Evolutionary conservation across 1,140 invertebrate species (phyloP), one percentile per base, ranked within the genome.

Genomic region (Coenobita brevimanus): DNA sequence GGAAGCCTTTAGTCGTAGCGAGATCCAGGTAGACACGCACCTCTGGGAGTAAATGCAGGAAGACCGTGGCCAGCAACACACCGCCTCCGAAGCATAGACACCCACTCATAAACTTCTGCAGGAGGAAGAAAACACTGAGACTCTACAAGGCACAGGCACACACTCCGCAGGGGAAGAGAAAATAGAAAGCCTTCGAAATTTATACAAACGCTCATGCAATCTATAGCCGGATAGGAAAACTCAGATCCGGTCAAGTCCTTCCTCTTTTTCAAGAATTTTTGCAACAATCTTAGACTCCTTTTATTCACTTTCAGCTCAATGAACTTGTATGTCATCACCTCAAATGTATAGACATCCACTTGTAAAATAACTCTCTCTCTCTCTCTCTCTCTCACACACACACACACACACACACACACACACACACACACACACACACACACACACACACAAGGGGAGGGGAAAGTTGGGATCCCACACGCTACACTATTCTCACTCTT

Each of bases 11-110:
- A 3, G n/a, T 15, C 46, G 33, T 62, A 50, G 82, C 86, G 0
- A 75, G 27, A n/a, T 89, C 46, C 13, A 90, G 30, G 50, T 33
- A 91, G 76, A 96, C 96, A 82, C 94, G 94, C 0, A 98, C 96
- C 93, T 99, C 98, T 0, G 97, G 97, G 46, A 98, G 92, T 79
- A 99, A 93, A 92, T 99, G 97, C 71, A 98, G 93, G 90, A 98
- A 97, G 0, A 96, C 97, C 0, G 97, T 98, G 64, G 96, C 96
- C 83, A 99, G 94, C 17, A 99, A 94, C 1, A 98, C 97, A 0
- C 98, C 98, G 2, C 97, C 98, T 1, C 97, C 97, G 90, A 98
- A 97, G 89, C 96, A 96, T 38, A 97, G 93, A 8, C 98, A 92
- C 21, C 95, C 91, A 89, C 92, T 93, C 17, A 93, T 82, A 33